Base-by-base conservation (phyloP, 2,888 invertebrate species). In the Acrobasis suavella region DNA sequence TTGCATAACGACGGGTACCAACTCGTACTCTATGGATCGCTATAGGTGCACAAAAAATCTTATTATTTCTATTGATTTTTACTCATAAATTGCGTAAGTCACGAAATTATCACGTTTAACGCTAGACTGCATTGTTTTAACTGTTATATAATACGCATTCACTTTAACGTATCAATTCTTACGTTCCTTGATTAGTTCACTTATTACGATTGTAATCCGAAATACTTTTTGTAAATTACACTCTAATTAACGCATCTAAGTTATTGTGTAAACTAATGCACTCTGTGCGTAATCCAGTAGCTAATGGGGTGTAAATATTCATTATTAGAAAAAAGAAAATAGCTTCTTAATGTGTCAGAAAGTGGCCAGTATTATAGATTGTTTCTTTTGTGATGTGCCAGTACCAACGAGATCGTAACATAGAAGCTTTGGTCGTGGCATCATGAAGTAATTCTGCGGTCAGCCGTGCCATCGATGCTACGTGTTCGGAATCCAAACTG, bases 401-500 rank as follows among this genome's bases (percentile, higher is more conserved):
- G 38, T 37, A 38, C 54, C 38, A 54, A 54, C 37, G 37, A 64
- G 62, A 64, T 69, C 73, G 75, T 77, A 80, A 73, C 70, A 62
- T 74, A 62, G 78, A 71, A 69, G 78, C 79, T 46, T 37, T 17
- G 12, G 54, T 46, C 15, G 55, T 10, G 50, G 58, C 50, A 55
- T 50, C 58, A 55, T 55, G 58, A 46, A 17, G 17, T n/a, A n/a
- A n/a, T 42, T 22, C 70, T 69, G 75, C 73, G 77, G 77, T 78
- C 76, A 73, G 69, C 72, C 73, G 69, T 71, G 70, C 74, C 74
- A 68, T 68, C 68, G 65, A 64, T 49, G 46, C 69, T 80, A 87
- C 90, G 90, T 89, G 89, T 80, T 80, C 72, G 69, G 86, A 86
- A 83, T 86, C 75, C 73, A 77, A 82, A 89, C 78, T 83, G 84